These are phyloP conservation scores for Pelodiscus sinensis DNA, from an alignment of 2,113 vertebrate genomes.

Conservation along the genomic window DNA sequence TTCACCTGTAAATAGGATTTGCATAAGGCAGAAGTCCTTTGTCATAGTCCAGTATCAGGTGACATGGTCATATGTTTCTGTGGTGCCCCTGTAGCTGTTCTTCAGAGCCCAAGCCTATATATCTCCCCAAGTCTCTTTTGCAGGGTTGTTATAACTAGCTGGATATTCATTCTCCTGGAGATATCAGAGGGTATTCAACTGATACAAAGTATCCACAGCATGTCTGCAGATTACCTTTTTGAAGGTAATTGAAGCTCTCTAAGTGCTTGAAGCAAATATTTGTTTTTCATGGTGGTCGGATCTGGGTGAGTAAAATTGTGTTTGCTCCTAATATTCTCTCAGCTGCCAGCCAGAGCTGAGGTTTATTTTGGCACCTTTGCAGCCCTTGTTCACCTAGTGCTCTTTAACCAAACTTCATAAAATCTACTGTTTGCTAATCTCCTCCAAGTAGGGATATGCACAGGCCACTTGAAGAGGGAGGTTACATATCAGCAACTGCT, in stretches of 20 bases:
- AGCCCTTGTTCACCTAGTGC: neutral
- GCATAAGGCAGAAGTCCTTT: no score
- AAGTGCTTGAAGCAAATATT: neutral
- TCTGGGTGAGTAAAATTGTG: neutral
- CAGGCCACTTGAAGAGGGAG: neutral
- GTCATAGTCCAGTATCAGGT: no score
- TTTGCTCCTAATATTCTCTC: neutral
- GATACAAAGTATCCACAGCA: neutral
- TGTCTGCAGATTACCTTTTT: neutral
- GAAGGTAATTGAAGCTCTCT: neutral
- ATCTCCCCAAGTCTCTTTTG: neutral
- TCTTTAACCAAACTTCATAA: neutral
- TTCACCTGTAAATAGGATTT: no score
- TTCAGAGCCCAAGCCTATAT: neutral
- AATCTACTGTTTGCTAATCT: neutral
- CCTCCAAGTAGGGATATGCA: neutral
- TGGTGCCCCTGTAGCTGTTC: no score
- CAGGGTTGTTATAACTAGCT: neutral
- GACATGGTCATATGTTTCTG: no score
- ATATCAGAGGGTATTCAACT: neutral
- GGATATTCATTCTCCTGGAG: neutral
- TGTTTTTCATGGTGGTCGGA: neutral
- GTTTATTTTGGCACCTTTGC: neutral
- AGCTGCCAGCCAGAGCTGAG: neutral
- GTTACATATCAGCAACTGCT: neutral